Evolutionary conservation across 1,140 invertebrate genomes (phyloP).

Genomic region (Drosophila dunni): DNA sequence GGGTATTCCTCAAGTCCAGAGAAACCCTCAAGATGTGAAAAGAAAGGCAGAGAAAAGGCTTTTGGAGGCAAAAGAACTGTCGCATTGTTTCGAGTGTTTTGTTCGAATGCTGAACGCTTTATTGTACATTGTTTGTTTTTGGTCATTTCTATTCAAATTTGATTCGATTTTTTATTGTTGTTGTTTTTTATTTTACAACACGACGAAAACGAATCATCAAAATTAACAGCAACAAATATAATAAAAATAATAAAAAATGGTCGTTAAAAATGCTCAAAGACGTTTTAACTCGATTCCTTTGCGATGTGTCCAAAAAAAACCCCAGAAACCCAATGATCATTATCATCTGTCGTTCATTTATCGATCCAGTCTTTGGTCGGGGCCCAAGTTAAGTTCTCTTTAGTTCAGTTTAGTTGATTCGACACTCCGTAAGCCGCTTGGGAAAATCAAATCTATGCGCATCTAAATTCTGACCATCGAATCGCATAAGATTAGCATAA

Average conservation of each 20-base stretch:
- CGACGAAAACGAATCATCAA: constrained; percentile 31
- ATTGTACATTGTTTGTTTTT: constrained; percentile 59
- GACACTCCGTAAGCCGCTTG: constrained; percentile 36
- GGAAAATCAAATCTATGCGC: constrained; percentile 48
- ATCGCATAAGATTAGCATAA: constrained; percentile 58
- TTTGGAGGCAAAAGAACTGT: constrained; percentile 6
- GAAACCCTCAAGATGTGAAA: not conserved
- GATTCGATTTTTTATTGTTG: constrained; percentile 70
- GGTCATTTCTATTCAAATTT: constrained; percentile 73
- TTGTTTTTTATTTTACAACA: constrained; percentile 38
- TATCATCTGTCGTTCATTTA: constrained; percentile 4
- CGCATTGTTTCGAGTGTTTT: constrained; percentile 31
- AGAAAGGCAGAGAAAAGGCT: constrained; percentile 1
- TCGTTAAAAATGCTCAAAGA: constrained; percentile 39
- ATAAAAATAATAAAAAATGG: constrained; percentile 34
- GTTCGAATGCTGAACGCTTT: constrained; percentile 32
- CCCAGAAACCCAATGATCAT: not conserved
- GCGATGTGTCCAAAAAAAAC: not conserved
- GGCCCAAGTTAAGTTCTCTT: not conserved
- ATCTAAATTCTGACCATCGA: constrained; percentile 46
- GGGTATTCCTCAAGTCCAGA: not conserved
- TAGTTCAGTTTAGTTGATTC: not conserved
- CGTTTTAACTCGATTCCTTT: constrained; percentile 1
- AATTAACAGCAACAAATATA: constrained; percentile 59
- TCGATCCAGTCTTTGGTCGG: constrained; percentile 4